Conservation (phyloP, 2,113 vertebrate genomes). For the Bubo bubo region DNA sequence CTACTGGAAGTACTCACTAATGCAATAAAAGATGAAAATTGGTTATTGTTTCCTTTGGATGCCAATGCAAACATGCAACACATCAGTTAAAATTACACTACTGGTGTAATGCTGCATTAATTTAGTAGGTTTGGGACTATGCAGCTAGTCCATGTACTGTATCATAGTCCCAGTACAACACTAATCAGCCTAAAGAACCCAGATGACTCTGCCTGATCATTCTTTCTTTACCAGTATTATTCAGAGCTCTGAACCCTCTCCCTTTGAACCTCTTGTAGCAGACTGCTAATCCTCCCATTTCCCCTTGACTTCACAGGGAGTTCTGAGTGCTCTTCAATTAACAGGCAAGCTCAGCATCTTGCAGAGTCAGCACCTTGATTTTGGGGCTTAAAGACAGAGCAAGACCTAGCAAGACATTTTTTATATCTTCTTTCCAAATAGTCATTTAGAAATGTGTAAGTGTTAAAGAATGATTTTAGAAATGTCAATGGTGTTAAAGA, state of each 20-base stretch:
- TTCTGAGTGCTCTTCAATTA: not conserved
- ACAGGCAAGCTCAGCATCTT: not conserved
- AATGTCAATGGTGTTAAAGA: not conserved
- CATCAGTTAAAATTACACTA: not conserved
- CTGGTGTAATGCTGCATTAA: not conserved
- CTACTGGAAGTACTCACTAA: not conserved
- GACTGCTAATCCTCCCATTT: not conserved
- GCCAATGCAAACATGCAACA: not conserved
- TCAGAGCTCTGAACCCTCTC: not conserved
- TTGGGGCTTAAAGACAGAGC: not conserved
- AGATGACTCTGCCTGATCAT: not conserved
- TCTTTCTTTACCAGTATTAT: not conserved
- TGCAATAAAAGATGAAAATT: not conserved
- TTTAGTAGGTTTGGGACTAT: not conserved
- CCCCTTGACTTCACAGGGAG: not conserved
- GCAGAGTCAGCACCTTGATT: not conserved
- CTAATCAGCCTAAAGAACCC: not conserved
- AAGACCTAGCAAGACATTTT: not conserved
- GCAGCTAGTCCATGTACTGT: accelerated
- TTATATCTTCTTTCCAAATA: not conserved
- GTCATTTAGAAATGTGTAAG: not conserved
- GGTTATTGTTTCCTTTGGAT: not conserved
- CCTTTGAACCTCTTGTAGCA: not conserved
- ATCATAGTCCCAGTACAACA: not conserved
- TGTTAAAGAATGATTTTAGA: not conserved